Percentiles rank a stretch among this genome's conserved stretches.
Conservation (phyloP, 2,113 vertebrate species). For the Stictonetta naevosa region DNA sequence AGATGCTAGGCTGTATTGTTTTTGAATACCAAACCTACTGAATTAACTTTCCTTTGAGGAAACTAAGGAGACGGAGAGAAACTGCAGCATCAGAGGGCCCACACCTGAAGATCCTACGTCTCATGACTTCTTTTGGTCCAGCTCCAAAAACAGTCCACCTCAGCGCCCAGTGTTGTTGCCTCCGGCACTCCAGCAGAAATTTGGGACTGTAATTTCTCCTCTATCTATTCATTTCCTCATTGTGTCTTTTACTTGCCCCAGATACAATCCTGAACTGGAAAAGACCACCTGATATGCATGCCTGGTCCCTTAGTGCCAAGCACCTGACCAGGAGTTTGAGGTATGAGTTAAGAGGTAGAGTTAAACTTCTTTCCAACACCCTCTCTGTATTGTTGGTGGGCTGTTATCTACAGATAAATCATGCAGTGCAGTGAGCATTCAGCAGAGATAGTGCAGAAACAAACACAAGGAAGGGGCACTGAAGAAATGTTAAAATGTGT, state of each 20-base stretch:
- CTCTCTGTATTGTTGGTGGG: background rate
- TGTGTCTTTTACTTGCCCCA: background rate
- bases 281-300: background rate
- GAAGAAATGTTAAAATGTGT: background rate
- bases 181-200: background rate
- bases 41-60: background rate
- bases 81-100: background rate
- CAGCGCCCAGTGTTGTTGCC: background rate
- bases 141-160: background rate
- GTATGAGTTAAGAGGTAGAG: background rate
- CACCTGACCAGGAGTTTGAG: no score
- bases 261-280: background rate
- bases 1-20: background rate
- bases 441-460: background rate
- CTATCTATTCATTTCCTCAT: background rate
- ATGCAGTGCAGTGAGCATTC: no score
- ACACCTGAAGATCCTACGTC: background rate
- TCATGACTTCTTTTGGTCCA: background rate
- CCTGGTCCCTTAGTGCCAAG: background rate
- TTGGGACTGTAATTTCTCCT: background rate
- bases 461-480: background rate
- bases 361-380: background rate
- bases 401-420: background rate
- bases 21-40: background rate
- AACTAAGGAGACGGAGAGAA: background rate